Conservation (phyloP, 2,797 vertebrate species). For the Onychomys arenicola region DNA sequence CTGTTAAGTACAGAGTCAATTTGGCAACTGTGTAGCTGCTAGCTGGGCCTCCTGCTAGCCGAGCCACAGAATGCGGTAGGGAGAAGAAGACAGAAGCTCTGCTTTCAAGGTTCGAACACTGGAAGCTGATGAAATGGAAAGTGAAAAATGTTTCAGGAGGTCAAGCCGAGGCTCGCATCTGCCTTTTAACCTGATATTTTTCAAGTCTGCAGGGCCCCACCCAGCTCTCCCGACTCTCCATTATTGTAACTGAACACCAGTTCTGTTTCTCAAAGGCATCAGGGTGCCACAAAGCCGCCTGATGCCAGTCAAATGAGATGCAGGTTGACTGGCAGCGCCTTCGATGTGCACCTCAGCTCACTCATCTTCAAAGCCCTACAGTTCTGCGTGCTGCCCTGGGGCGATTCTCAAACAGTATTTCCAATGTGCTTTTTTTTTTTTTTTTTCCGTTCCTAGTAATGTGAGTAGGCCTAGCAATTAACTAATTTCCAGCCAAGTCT, state of each 20-base stretch:
- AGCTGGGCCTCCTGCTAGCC: background rate
- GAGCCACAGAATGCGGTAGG: rapidly evolving
- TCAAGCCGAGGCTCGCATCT: background rate
- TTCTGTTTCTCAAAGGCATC: background rate
- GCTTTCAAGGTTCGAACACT: background rate
- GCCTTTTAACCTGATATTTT: background rate
- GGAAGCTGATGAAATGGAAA: background rate
- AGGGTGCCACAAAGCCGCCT: background rate
- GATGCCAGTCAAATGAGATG: background rate
- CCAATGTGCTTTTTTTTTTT: constrained; percentile 63
- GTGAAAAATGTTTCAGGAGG: background rate
- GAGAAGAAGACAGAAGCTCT: background rate
- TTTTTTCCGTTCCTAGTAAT: constrained; percentile 45
- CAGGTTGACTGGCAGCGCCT: background rate
- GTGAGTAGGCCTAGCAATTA: constrained; percentile 70
- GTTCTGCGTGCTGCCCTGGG: background rate
- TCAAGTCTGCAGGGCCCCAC: background rate
- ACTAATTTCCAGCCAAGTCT: constrained; percentile 72
- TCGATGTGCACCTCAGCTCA: background rate
- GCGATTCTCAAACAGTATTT: constrained; percentile 63
- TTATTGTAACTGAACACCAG: rapidly evolving
- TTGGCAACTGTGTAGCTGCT: background rate
- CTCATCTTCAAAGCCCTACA: background rate
- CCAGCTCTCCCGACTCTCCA: background rate
- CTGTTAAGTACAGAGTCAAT: no score